Evolutionary conservation across 2,797 vertebrate genomes (phyloP).

Genomic region (Eleutherodactylus coqui): DNA sequence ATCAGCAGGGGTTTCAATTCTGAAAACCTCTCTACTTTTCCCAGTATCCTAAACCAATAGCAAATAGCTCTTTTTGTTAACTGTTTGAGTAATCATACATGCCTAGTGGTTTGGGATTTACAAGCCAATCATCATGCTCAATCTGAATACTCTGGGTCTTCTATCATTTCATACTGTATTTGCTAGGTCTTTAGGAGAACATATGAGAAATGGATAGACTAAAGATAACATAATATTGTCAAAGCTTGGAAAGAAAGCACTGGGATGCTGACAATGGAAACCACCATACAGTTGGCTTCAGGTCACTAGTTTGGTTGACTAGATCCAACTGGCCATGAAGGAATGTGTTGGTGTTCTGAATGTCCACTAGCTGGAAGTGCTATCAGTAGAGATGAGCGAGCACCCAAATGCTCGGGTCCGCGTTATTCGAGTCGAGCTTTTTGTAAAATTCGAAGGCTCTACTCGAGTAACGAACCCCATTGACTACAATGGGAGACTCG

Average conservation of each 20-base stretch:
- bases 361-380: no score
- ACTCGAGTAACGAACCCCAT: no score
- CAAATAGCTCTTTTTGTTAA: slow-evolving; percentile 44
- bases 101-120: not conserved
- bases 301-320: no score
- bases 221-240: not conserved
- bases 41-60: slow-evolving; percentile 39
- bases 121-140: not conserved
- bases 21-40: slow-evolving; percentile 40
- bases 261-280: no score
- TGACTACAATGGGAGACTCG: no score
- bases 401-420: no score
- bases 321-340: no score
- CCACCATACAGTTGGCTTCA: no score
- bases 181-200: not conserved
- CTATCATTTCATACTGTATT: not conserved
- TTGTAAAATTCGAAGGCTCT: no score
- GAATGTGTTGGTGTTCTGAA: no score
- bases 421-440: no score
- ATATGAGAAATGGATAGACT: not conserved
- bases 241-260: not conserved
- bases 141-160: not conserved
- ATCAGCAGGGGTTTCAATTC: slow-evolving; percentile 58
- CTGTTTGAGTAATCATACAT: slow-evolving; percentile 1
- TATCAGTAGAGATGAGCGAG: no score